Percentiles rank a stretch among this genome's conserved stretches.
These are phyloP conservation scores for Eurystomus gularis DNA, from an alignment of 2,113 vertebrate genomes.

Conservation along the genomic window DNA sequence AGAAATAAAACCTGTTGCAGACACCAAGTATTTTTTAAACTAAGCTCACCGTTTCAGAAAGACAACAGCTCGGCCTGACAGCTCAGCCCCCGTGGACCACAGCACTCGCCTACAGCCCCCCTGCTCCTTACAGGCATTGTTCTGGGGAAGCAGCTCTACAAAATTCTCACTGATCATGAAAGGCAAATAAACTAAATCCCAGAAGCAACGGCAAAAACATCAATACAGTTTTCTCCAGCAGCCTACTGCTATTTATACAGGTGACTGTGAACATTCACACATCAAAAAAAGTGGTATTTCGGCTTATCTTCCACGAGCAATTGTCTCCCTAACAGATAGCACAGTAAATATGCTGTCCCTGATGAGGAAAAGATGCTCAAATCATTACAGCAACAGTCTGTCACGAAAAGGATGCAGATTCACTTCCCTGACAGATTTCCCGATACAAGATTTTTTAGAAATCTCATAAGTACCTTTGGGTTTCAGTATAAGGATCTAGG, in stretches of 20 bases:
- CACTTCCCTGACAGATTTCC: slow-evolving; percentile 9
- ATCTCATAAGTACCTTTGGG: slow-evolving; percentile 26
- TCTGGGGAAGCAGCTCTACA: not conserved
- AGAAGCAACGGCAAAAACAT: slow-evolving; percentile 25
- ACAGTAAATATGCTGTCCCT: not conserved
- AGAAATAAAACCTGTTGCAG: not conserved
- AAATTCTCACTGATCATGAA: slow-evolving; percentile 24
- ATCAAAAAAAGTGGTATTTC: slow-evolving; percentile 23
- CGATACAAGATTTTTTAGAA: not conserved
- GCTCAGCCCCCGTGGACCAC: not conserved
- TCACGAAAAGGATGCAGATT: slow-evolving; percentile 39
- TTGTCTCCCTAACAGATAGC: slow-evolving; percentile 8
- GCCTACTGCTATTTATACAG: slow-evolving; percentile 45
- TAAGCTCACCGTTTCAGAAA: not conserved
- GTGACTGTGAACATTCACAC: slow-evolving; percentile 38
- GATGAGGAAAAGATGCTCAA: not conserved
- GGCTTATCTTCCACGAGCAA: slow-evolving; percentile 43
- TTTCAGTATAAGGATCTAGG: slow-evolving; percentile 26
- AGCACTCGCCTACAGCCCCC: fast-evolving
- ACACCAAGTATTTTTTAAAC: not conserved
- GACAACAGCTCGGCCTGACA: not conserved
- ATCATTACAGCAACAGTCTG: not conserved
- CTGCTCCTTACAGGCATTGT: not conserved
- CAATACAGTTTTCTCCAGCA: not conserved
- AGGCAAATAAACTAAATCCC: slow-evolving; percentile 38